Base-by-base conservation (phyloP, 2,113 vertebrate species). In the Cochlearius cochlearius region DNA sequence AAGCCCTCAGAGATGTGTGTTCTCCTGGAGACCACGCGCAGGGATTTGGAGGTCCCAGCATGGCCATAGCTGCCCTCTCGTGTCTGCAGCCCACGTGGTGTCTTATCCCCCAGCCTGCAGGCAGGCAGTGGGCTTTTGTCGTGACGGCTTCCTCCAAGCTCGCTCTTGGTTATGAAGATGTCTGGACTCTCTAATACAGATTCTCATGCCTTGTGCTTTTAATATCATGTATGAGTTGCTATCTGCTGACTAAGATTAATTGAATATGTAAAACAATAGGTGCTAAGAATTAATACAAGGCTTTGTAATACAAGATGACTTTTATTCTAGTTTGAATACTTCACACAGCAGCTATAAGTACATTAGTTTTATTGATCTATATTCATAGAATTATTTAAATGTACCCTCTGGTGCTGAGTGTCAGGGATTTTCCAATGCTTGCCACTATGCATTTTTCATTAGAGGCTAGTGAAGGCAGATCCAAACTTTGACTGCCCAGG, bases 331-430 rank as follows among this genome's bases (percentile, higher is more conserved):
- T 97, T 96, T 96, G 97, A 98, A 96, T 96, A 96, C 96, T 94
- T 94, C 96, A 93, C 92, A 97, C 96, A 98, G 97, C 49, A 26
- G 94, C 98, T 97, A 68, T 98, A 98, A 98, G 97, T 98, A 97
- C 97, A 98, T 98, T 98, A 98, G 97, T 97, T 98, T 97, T 98
- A 98, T 98, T 98, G 98, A 98, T 98, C 98, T 98, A 97, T 98
- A 98, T 97, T 98, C 97, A 97, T 84, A 94, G 97, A 97, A 98
- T 98, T 98, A 98, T 98, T 98, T 98, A 98, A 98, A 98, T 98
- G 96, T 88, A 97, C 97, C 98, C 98, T 98, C 96, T 97, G 96
- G 98, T 97, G 96, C 97, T 95, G 96, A 95, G 97, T 97, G 98
- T 97, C 97, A 97, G 96, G 97, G 97, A 91, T 98, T 98, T 97